These are phyloP conservation scores for Trachurus trachurus DNA, from an alignment of 2,797 vertebrate species.

Conservation along the genomic window DNA sequence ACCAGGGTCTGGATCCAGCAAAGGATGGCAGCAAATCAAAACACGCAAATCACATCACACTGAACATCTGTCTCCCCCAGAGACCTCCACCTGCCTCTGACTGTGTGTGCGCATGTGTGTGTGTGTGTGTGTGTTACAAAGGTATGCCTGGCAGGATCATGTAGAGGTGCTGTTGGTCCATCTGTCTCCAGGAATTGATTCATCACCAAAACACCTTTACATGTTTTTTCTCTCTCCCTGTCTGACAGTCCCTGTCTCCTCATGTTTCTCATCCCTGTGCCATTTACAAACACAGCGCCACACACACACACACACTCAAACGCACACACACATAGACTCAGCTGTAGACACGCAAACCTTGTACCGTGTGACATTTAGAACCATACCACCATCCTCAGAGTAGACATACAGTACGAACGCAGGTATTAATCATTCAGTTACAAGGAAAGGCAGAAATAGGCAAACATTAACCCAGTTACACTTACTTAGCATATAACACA, in stretches of 20 bases:
- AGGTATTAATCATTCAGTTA: background rate
- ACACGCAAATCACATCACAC: slow-evolving; percentile 50
- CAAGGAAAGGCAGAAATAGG: too few relatives aligned
- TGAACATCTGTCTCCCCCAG: slow-evolving; percentile 57
- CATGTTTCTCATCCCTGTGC: background rate
- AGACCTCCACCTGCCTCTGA: slow-evolving; percentile 42
- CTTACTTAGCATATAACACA: too few relatives aligned
- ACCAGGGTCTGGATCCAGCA: slow-evolving; percentile 39
- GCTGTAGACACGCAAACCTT: background rate
- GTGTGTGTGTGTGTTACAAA: slow-evolving; percentile 1
- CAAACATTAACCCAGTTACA: too few relatives aligned
- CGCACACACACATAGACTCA: background rate
- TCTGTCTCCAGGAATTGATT: slow-evolving; percentile 40
- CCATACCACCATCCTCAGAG: too few relatives aligned
- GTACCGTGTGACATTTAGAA: too few relatives aligned
- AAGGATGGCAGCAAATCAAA: slow-evolving; percentile 40
- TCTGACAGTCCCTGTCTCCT: background rate
- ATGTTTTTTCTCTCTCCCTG: background rate
- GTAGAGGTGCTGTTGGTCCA: slow-evolving; percentile 29
- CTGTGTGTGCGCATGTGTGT: slow-evolving; percentile 3
- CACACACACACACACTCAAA: background rate
- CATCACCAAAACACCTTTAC: slow-evolving; percentile 29
- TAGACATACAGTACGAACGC: background rate
- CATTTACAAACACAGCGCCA: background rate
- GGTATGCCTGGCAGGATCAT: slow-evolving; percentile 16